phyloP scores from a whole-genome alignment of 2,113 vertebrate genomes.

The Enhydra lutris region DNA sequence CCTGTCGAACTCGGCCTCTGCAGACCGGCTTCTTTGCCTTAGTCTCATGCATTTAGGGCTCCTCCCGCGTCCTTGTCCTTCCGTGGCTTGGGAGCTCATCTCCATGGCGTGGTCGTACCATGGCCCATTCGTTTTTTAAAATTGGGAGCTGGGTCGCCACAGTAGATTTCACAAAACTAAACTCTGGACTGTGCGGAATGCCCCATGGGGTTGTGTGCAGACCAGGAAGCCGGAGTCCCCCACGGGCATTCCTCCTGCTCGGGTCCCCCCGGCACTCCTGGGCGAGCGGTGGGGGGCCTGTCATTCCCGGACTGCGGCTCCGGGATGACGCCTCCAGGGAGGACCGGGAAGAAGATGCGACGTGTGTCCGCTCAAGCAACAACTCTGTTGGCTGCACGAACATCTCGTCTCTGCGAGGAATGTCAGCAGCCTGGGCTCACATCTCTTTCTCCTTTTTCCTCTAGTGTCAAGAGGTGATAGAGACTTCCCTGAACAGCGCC shows the following conservation, averaged over 20 bases:
- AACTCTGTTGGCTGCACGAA: fast-evolving
- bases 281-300: fast-evolving
- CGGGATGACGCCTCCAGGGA: fast-evolving
- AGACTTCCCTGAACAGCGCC: constrained; percentile 87
- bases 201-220: background rate
- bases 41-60: fast-evolving
- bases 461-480: constrained; percentile 92
- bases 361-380: fast-evolving
- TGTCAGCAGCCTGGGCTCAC: fast-evolving
- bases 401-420: fast-evolving
- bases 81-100: fast-evolving
- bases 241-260: background rate
- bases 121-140: background rate
- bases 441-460: background rate
- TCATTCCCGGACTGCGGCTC: fast-evolving
- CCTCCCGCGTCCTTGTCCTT: too few species aligned
- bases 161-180: background rate
- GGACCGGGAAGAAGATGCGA: fast-evolving
- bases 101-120: fast-evolving
- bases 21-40: fast-evolving
- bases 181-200: fast-evolving
- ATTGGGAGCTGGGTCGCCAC: fast-evolving
- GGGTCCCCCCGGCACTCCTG: fast-evolving
- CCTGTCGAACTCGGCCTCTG: fast-evolving
- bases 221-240: too few species aligned